Conservation (phyloP, 2,113 vertebrate genomes). For the Tympanuchus pallidicinctus region DNA sequence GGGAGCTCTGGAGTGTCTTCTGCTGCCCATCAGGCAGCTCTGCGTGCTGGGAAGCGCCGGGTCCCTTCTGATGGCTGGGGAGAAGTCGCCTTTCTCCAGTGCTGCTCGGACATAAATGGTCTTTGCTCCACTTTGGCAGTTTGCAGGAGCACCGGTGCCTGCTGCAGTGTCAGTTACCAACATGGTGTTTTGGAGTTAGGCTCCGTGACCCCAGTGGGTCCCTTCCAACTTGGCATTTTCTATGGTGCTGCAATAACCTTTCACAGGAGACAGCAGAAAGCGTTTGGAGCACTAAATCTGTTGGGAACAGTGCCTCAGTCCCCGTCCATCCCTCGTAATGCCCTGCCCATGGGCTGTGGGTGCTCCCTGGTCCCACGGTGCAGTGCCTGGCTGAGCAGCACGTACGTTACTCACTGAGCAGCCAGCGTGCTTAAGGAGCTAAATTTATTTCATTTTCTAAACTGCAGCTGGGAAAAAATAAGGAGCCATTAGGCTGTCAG, state of each 20-base stretch:
- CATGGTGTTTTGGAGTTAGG: no score
- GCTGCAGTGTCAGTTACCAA: no score
- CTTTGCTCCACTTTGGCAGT: background rate
- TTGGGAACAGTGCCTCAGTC: background rate
- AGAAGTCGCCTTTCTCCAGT: background rate
- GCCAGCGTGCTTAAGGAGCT: slow-evolving; percentile 48
- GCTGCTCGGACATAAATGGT: no score
- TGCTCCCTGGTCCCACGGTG: background rate
- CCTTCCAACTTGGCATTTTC: no score
- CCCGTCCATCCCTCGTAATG: fast-evolving
- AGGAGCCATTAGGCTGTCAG: slow-evolving; percentile 69
- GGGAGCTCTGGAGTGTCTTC: fast-evolving
- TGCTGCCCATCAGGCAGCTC: fast-evolving
- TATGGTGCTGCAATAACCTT: background rate
- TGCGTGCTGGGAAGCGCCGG: background rate
- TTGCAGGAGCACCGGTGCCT: background rate
- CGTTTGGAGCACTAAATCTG: background rate
- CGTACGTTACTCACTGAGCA: background rate
- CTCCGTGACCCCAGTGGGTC: no score
- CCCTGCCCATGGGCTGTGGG: background rate
- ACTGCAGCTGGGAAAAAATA: slow-evolving; percentile 68
- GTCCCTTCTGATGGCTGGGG: no score
- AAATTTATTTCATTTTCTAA: slow-evolving; percentile 71
- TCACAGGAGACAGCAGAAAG: background rate
- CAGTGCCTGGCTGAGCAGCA: background rate